These are phyloP conservation scores for Eueremaeus valkanovi DNA, from an alignment of 2,888 invertebrate species.

Conservation along the genomic window DNA sequence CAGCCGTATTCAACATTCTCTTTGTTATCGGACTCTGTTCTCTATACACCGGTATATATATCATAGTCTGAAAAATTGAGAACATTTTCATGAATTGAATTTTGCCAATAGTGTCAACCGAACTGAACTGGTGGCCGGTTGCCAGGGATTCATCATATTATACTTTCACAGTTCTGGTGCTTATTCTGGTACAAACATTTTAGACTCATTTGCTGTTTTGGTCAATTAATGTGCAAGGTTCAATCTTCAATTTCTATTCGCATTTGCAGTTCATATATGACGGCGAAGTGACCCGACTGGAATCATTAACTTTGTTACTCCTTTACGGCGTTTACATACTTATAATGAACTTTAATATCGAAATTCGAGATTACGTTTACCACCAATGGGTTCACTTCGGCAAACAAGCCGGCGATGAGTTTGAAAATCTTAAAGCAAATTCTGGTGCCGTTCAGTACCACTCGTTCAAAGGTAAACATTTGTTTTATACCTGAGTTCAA, in stretches of 20 bases:
- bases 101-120: constrained; percentile 39
- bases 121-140: constrained; percentile 52
- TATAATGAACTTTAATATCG: constrained; percentile 48
- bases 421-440: constrained; percentile 32
- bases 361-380: constrained; percentile 39
- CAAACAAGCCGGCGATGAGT: constrained; percentile 26
- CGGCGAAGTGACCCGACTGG: constrained; percentile 52
- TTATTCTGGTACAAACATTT: constrained; percentile 50
- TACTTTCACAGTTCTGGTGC: constrained; percentile 49
- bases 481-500: not conserved
- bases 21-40: constrained; percentile 50
- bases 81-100: not conserved
- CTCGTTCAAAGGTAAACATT: constrained; percentile 40
- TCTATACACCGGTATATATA: constrained; percentile 46
- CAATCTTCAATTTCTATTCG: too few species aligned
- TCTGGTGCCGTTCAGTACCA: constrained; percentile 37
- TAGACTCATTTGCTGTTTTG: not conserved
- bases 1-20: constrained; percentile 49
- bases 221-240: not conserved
- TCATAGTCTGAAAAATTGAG: not conserved
- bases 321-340: constrained; percentile 52
- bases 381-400: constrained; percentile 18
- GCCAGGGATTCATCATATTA: constrained; percentile 50
- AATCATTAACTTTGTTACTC: constrained; percentile 52
- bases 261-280: constrained; percentile 48